Conservation (phyloP, 2,888 invertebrate species). For the Ectropis crepuscularia region DNA sequence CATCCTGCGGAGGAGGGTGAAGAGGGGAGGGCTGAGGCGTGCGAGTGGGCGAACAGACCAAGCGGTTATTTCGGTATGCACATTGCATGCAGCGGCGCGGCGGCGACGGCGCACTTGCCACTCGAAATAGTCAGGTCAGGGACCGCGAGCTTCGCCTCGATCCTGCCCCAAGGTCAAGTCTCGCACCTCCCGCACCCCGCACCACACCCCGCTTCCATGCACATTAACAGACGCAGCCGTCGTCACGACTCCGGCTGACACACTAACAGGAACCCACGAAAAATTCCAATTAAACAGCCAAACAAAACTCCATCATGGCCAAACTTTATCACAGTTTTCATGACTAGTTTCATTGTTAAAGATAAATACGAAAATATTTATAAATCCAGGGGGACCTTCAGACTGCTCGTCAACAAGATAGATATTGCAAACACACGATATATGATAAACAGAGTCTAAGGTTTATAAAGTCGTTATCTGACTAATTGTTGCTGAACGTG, state of each 20-base stretch:
- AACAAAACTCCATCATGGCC: slow-evolving; percentile 2
- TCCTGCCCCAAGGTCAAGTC: slow-evolving; percentile 84
- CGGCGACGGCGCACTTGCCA: slow-evolving; percentile 78
- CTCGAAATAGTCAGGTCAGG: slow-evolving; percentile 85
- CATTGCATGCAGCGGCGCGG: slow-evolving; percentile 79
- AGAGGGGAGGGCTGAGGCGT: slow-evolving; percentile 50
- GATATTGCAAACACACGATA: slow-evolving; percentile 48
- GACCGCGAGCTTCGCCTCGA: slow-evolving; percentile 80
- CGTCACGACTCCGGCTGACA: slow-evolving; percentile 54
- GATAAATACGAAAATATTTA: slow-evolving; percentile 29
- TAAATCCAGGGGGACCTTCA: slow-evolving; percentile 28
- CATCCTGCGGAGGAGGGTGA: slow-evolving; percentile 65
- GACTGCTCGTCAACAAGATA: slow-evolving; percentile 38
- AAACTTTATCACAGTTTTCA: slow-evolving; percentile 18
- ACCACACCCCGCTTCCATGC: slow-evolving; percentile 49
- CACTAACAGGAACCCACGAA: slow-evolving; percentile 21
- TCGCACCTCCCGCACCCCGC: slow-evolving; percentile 50
- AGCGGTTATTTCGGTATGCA: slow-evolving; percentile 84
- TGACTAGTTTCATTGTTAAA: slow-evolving; percentile 23
- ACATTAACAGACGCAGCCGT: slow-evolving; percentile 60
- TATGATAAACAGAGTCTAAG: slow-evolving; percentile 39
- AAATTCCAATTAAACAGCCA: slow-evolving; percentile 28
- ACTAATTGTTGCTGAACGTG: slow-evolving; percentile 74
- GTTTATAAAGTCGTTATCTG: slow-evolving; percentile 54
- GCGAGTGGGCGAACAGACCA: slow-evolving; percentile 63